These are phyloP conservation scores for Schizotus pectinicornis DNA, from an alignment of 2,888 invertebrate species.

Conservation along the genomic window DNA sequence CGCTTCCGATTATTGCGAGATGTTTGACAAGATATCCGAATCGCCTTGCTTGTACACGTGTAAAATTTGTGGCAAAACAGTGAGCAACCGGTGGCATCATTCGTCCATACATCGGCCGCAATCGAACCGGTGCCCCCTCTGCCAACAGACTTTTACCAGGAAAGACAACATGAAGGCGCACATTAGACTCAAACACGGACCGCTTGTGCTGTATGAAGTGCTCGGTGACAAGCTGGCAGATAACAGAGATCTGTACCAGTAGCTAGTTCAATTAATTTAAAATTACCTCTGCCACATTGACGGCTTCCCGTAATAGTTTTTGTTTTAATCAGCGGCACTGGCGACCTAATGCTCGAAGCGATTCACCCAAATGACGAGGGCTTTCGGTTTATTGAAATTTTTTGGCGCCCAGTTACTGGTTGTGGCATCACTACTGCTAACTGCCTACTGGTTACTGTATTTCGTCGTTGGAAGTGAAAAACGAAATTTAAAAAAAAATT, in stretches of 20 bases:
- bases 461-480: too few species aligned
- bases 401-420: too few species aligned
- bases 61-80: slow-evolving; percentile 69
- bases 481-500: too few species aligned
- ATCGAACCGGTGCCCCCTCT: slow-evolving; percentile 68
- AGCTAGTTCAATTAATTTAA: background rate
- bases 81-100: slow-evolving; percentile 72
- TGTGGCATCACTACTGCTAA: too few species aligned
- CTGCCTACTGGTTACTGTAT: too few species aligned
- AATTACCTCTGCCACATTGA: background rate
- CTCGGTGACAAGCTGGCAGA: slow-evolving; percentile 7
- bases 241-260: slow-evolving; percentile 12
- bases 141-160: slow-evolving; percentile 68
- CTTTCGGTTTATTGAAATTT: too few species aligned
- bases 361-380: too few species aligned
- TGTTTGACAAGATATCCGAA: slow-evolving; percentile 48
- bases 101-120: slow-evolving; percentile 70
- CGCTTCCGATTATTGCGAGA: slow-evolving; percentile 48
- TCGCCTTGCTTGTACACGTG: slow-evolving; percentile 63
- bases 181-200: slow-evolving; percentile 67
- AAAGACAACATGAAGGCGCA: slow-evolving; percentile 73
- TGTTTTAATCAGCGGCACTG: background rate
- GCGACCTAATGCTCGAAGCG: too few species aligned
- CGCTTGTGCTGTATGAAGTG: slow-evolving; percentile 18
- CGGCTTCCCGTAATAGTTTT: background rate